Conservation (phyloP, 2,888 invertebrate genomes). For the Aphodius sticticus region DNA sequence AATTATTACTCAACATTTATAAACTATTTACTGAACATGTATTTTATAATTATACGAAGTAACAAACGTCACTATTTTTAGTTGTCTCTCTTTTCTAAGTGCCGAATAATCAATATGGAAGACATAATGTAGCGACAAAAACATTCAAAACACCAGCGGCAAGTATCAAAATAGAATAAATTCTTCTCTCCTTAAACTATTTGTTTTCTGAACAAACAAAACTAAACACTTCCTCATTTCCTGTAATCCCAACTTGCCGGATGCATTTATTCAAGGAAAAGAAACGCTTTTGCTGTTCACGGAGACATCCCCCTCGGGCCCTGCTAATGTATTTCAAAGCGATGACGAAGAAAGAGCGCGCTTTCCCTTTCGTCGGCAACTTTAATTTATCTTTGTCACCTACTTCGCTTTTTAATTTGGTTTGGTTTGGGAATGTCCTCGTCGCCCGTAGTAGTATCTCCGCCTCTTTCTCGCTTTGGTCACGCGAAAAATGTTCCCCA, state of each 20-base stretch:
- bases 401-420: conserved; percentile 35
- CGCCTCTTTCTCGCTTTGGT: background rate
- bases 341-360: conserved; percentile 28
- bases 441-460: background rate
- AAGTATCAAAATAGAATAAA: background rate
- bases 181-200: background rate
- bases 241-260: background rate
- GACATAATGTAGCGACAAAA: background rate
- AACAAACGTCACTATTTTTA: too few relatives aligned
- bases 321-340: conserved; percentile 30
- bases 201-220: background rate
- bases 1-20: too few relatives aligned
- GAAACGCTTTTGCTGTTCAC: background rate
- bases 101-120: background rate
- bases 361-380: conserved; percentile 33
- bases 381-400: conserved; percentile 36
- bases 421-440: background rate
- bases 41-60: too few relatives aligned
- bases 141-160: background rate
- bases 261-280: background rate
- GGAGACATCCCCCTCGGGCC: conserved; percentile 9
- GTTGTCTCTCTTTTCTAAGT: too few relatives aligned
- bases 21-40: too few relatives aligned
- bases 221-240: background rate
- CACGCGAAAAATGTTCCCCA: background rate